A percentile compares a stretch with the other conserved stretches of the same genome.
phyloP scores from a whole-genome alignment of 2,797 vertebrate species.

The Podarcis siculus region DNA sequence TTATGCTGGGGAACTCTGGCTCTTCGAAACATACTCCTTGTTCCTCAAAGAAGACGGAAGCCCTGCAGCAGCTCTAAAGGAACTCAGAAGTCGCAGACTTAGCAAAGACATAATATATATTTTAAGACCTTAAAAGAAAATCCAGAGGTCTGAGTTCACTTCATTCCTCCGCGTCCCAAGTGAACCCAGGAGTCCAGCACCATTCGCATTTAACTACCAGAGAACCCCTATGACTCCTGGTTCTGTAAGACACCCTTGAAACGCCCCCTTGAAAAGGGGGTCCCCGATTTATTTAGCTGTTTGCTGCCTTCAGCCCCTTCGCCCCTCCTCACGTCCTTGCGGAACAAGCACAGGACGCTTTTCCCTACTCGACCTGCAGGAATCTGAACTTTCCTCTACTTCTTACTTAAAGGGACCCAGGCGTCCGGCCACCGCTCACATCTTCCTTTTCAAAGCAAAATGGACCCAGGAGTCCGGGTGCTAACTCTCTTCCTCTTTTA shows the following conservation, averaged over 20 bases:
- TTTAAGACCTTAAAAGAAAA: background rate
- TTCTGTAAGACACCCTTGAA: background rate
- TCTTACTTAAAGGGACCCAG: background rate
- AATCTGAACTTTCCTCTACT: background rate
- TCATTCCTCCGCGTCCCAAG: background rate
- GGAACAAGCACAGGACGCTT: background rate
- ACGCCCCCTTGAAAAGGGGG: too few species aligned
- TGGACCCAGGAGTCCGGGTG: background rate
- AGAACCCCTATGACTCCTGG: background rate
- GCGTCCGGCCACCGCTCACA: background rate
- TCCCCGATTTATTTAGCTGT: too few species aligned
- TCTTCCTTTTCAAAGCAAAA: background rate
- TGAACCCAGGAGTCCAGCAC: too few species aligned
- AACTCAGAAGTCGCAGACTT: background rate
- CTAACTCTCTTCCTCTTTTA: background rate
- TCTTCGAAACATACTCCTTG: background rate
- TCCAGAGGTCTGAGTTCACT: background rate
- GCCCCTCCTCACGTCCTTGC: too few species aligned
- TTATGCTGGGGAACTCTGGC: background rate
- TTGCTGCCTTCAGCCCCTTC: too few species aligned
- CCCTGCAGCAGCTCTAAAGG: background rate
- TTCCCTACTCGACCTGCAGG: background rate
- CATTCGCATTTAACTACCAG: background rate
- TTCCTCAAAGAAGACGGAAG: background rate
- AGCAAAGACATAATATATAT: background rate